Evolutionary conservation across 2,888 invertebrate species (phyloP).

Genomic region (Drepanosiphum platanoidis): DNA sequence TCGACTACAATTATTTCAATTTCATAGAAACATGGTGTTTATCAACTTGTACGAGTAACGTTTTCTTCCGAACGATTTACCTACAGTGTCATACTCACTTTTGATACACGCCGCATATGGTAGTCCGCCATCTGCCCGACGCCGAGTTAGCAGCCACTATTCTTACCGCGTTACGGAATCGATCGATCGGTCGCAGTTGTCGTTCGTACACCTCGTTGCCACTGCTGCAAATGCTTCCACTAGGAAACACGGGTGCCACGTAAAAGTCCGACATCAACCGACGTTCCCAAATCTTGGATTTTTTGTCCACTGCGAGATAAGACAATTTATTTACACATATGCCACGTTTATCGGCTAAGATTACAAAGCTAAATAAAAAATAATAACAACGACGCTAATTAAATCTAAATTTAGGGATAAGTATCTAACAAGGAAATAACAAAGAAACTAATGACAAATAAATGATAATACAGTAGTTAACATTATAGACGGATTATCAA

Average conservation of each 20-base stretch:
- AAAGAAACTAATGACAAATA: too few species aligned
- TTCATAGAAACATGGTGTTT: too few species aligned
- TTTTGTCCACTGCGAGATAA: slow-evolving; percentile 72
- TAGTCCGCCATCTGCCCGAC: slow-evolving; percentile 80
- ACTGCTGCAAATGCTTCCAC: slow-evolving; percentile 70
- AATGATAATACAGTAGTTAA: too few species aligned
- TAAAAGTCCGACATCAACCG: slow-evolving; percentile 89
- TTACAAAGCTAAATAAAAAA: too few species aligned
- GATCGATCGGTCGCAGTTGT: slow-evolving; percentile 70
- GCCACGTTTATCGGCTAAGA: too few species aligned
- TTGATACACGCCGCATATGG: slow-evolving; percentile 73
- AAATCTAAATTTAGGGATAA: too few species aligned
- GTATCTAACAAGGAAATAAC: too few species aligned
- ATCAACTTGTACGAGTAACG: neutral
- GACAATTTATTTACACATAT: neutral
- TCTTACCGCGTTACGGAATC: slow-evolving; percentile 80
- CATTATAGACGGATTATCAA: too few species aligned
- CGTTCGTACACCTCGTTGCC: neutral
- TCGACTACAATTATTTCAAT: too few species aligned
- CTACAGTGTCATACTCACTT: slow-evolving; percentile 68
- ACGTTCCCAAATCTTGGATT: slow-evolving; percentile 85
- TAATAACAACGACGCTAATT: too few species aligned
- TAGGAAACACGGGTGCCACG: slow-evolving; percentile 77
- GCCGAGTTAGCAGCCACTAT: slow-evolving; percentile 72
- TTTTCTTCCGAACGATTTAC: neutral